Base-by-base conservation (phyloP, 2,888 invertebrate species). In the Achlya flavicornis region DNA sequence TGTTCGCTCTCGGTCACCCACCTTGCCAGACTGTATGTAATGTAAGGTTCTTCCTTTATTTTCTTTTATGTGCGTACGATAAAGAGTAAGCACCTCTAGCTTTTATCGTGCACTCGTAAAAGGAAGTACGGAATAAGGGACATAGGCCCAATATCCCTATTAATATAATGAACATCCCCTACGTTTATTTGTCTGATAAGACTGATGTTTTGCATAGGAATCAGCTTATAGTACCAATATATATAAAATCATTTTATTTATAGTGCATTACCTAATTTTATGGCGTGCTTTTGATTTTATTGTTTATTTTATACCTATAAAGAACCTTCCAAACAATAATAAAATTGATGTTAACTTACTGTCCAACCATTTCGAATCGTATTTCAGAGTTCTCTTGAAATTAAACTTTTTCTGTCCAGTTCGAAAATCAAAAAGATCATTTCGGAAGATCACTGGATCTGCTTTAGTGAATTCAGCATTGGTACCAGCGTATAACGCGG, bases 361-460 rank as follows among this genome's bases (percentile, higher is more conserved):
- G 84, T 96, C 96, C 66, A 96, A 91, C 96, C 96, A 96, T 81
- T 96, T 96, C 35, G 95, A 95, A 84, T 96, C 96, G 74, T 96
- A 96, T 85, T 96, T 96, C 76, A 96, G 87, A 16, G 96, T 96
- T 66, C 96, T 88, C 81, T 96, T 95, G 80, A 95, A 96, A 73
- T 94, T 94, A 78, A 94, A 95, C 76, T 94, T 92, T 81, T 95
- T 94, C 75, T 94, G 93, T 63, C 95, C 95, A 62, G 95, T 95
- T 43, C 94, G 90, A 75, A 93, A 91, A 82, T 95, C 95, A 78
- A 94, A 95, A 61, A 96, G 93, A 79, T 96, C 95, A 66, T 96
- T 95, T 35, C 96, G 92, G 81, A 96, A 96, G 80, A 97, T 96
- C 70, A 97, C 95, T 14, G 96, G 95, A 83, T 96, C 96, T 53